Evolutionary conservation across 2,113 vertebrate genomes (phyloP).

Genomic region (Bolborhynchus lineola): DNA sequence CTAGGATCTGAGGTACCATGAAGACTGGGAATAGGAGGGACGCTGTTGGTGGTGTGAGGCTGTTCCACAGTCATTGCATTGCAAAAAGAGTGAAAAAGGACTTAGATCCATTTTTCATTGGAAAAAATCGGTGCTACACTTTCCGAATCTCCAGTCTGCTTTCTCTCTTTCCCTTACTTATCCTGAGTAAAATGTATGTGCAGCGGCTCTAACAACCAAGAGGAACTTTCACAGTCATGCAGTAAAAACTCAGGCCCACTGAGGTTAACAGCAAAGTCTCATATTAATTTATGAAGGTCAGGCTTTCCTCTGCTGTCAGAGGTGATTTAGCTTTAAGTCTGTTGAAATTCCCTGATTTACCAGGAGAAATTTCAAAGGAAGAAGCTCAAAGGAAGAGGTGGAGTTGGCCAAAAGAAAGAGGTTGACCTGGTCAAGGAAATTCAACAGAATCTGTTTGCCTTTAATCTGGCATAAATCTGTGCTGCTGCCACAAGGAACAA

Average conservation of each 20-base stretch:
- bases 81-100: background rate
- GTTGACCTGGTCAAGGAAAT: slow-evolving; percentile 37
- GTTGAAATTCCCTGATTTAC: background rate
- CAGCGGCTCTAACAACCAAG: background rate
- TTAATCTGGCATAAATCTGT: slow-evolving; percentile 16
- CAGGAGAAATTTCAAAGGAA: slow-evolving; percentile 3
- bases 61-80: background rate
- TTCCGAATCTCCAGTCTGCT: background rate
- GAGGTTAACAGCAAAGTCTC: background rate
- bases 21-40: background rate
- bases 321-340: background rate
- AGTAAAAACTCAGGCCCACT: background rate
- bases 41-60: background rate
- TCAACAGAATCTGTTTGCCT: background rate
- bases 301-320: background rate
- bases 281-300: background rate
- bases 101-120: background rate
- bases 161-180: background rate
- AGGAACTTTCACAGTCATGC: background rate
- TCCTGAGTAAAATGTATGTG: background rate
- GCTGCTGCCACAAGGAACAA: slow-evolving; percentile 24
- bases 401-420: background rate
- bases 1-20: background rate
- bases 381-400: slow-evolving; percentile 34
- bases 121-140: background rate